Evolutionary conservation across 2,113 vertebrate genomes (phyloP), one percentile per base, ranked within the genome.

Genomic region (Forbesichthys papilliferus): DNA sequence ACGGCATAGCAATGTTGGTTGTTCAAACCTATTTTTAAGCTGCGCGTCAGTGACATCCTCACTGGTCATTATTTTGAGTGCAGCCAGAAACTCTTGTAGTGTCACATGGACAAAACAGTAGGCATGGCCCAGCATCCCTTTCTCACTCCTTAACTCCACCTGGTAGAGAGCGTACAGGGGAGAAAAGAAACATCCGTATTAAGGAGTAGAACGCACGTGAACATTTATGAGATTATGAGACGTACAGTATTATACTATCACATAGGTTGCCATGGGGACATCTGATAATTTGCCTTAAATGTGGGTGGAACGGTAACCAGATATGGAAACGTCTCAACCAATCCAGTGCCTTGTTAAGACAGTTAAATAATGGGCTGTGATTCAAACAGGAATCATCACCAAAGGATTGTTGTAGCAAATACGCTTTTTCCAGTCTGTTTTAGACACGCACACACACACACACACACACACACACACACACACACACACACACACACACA

Each of bases 41-140:
- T 68, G 69, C 0, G 64, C 7, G 33, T 87, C 89, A 59, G 89
- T 90, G 18, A 95, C 81, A 0, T 47, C 74, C 1, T 63, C 49
- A 49, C 90, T 96, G 4, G 91, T 88, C 95, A 98, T 94, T 73
- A 97, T 88, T 69, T 93, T 80, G 48, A 98, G 84, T 0, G 96
- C 95, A 13, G 93, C 94, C 8, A 96, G 89, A 75, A 98, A 98
- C 80, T 98, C 95, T 79, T 98, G 96, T 63, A 96, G 77, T 5
- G 93, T 97, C 66, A 96, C 78, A 84, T 98, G 95, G 48, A 90
- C 71, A 66, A 98, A 98, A 66, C 93, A 85, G 18, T 93, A 95
- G 61, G 91, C 94, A 1, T 4, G 64, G 48, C 89, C 82, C 3
- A 68, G 74, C 36, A 9, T 59, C 4, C 88, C 54, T 1, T 91